A percentile compares a stretch with the other conserved stretches of the same genome.
Conservation (phyloP, 2,113 vertebrate species). For the Eurystomus gularis region DNA sequence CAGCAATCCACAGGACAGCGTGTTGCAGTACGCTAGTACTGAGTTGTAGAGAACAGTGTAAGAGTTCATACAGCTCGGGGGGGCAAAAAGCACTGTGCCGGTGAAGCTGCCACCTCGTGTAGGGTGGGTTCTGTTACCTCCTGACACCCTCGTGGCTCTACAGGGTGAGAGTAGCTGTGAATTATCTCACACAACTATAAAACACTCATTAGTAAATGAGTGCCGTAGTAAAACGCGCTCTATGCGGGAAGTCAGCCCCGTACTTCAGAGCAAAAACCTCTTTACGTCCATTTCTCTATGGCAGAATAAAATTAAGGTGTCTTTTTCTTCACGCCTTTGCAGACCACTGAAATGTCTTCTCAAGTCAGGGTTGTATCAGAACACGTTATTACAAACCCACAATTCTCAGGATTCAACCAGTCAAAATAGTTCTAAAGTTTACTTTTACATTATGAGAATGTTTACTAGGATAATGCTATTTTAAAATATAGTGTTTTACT, state of each 20-base stretch:
- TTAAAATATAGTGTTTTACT: background rate
- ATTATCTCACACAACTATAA: background rate
- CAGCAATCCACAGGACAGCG: background rate
- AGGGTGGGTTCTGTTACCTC: background rate
- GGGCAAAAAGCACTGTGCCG: background rate
- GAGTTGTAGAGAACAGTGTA: background rate
- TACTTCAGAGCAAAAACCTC: background rate
- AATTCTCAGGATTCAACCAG: background rate
- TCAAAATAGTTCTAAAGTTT: background rate
- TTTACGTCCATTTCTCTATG: background rate
- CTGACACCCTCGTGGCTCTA: background rate
- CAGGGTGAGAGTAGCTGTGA: background rate
- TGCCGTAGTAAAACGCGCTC: background rate
- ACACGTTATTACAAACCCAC: background rate
- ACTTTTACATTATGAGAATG: background rate
- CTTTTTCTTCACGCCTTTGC: background rate
- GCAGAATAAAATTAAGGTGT: background rate
- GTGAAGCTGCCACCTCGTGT: background rate
- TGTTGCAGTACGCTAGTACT: background rate
- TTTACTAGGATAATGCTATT: background rate
- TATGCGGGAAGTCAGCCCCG: background rate
- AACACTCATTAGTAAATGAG: background rate
- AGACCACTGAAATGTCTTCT: background rate
- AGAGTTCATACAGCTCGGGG: background rate
- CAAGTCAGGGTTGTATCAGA: background rate